Conservation (phyloP, 2,888 invertebrate genomes). For the Parnassius mnemosyne region DNA sequence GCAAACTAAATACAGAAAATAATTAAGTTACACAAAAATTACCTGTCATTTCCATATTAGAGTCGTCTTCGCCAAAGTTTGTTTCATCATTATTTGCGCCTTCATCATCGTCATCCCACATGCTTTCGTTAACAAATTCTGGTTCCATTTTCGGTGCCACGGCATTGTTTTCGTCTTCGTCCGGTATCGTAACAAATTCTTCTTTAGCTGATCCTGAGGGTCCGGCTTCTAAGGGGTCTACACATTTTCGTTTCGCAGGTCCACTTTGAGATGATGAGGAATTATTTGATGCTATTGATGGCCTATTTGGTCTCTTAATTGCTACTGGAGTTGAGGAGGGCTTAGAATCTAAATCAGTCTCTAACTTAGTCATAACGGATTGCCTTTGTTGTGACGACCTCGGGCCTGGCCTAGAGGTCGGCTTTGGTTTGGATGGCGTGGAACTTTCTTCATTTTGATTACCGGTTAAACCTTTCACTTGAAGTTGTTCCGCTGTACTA, state of each 20-base stretch:
- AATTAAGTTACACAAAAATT: conserved; percentile 28
- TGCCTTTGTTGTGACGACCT: conserved; percentile 83
- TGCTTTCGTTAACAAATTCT: conserved; percentile 82
- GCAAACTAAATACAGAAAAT: background rate
- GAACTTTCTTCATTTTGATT: conserved; percentile 82
- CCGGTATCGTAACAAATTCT: conserved; percentile 77
- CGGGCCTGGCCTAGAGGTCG: conserved; percentile 82
- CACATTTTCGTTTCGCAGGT: conserved; percentile 79
- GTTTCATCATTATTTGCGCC: conserved; percentile 83
- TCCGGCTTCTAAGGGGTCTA: conserved; percentile 82
- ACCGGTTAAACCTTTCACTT: conserved; percentile 86
- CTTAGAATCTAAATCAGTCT: conserved; percentile 82
- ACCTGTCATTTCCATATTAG: conserved; percentile 83
- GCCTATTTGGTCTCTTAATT: conserved; percentile 84
- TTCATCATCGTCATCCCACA: conserved; percentile 82
- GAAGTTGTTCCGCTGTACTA: conserved; percentile 86
- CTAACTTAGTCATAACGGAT: conserved; percentile 82
- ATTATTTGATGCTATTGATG: conserved; percentile 82
- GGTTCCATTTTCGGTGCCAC: conserved; percentile 85
- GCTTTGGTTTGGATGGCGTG: conserved; percentile 80
- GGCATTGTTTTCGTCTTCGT: conserved; percentile 78
- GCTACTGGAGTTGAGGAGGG: conserved; percentile 82
- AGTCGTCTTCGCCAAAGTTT: conserved; percentile 83
- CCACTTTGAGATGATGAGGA: conserved; percentile 81
- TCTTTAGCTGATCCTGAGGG: conserved; percentile 79